Evolutionary conservation across 2,888 invertebrate species (phyloP), one percentile per base, ranked within the genome.

Genomic region (Eilema depressum): DNA sequence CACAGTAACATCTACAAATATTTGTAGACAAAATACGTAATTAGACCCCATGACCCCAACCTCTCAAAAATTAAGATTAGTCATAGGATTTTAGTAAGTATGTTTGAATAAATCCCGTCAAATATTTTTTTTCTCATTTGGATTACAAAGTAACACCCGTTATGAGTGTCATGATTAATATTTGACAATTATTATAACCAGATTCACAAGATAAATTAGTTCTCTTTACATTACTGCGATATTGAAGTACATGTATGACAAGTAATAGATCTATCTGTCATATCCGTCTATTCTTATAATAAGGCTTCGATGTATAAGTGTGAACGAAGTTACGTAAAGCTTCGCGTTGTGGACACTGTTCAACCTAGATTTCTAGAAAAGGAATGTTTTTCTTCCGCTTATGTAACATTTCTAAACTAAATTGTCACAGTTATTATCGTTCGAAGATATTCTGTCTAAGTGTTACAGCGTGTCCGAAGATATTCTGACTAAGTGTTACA

Each of bases 361-460:
- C 23, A 28, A 56, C 26, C 56, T n/a, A 65, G n/a, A 65, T 28
- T 56, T 30, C 56, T 65, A 65, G n/a, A 30, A 30, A 23, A 37
- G 41, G 20, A 25, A 33, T 60, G 14, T 7, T 53, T 12, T 53
- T 30, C 53, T 62, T 68, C 53, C 33, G 62, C 68, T 68, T 68
- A 56, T 53, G 68, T 56, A 68, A 62, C 11, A 53, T 62, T 47
- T 23, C n/a, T 25, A n/a, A 68, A 62, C 47, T 30, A 23, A 67
- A 68, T 62, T 53, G 30, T 30, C 53, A n/a, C 61, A n/a, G 28
- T 25, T 63, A 37, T 41, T 25, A 63, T 59, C 23, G 28, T 61
- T 60, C 60, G 25, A 26, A 60, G 17, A 28, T 26, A 60, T 25
- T 26, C 17, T 14, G 2, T 0, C 25, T 26, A 26, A 57, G 28